Evolutionary conservation across 1,140 invertebrate species (phyloP), one percentile per base, ranked within the genome.

Genomic region (Asbolus verrucosus): DNA sequence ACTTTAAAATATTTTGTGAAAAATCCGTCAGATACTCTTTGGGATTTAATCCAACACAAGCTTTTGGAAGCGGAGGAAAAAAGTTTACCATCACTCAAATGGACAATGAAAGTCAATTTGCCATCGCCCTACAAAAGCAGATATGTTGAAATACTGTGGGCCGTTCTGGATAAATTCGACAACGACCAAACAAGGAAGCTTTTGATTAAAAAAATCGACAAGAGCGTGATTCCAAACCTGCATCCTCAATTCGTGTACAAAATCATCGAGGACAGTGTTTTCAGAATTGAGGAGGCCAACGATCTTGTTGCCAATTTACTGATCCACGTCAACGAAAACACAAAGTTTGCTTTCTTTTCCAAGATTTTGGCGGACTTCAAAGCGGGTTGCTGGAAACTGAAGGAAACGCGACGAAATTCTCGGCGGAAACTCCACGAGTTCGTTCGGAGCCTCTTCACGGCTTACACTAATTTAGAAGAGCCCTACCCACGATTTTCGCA

Each of bases 1-100:
- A 9, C 24, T 1, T 9, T 63, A 13, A 63, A 63, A 63, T 63
- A 39, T 63, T 63, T 63, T 11, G 13, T 18, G n/a, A 63, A 63
- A 21, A 63, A 39, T 63, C 61, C 61, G 9, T 27, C 11, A 2
- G 14, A 33, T 4, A 2, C 14, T 14, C 38, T 62, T 11, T 62
- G 27, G 60, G n/a, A 18, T n/a, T 36, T 62, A n/a, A 2, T 62
- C 2, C 14, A 36, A 62, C 11, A 16, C 14, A 38, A 15, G 16
- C 38, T 8, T 16, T 14, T 16, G 50, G 1, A 6, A n/a, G 11
- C 24, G 6, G 27, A 59, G 27, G n/a, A 18, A 41, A 39, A 14
- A 1, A 16, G 19, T 39, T 14, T 41, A 11, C 1, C 11, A 2
- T 11, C 21, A 6, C 41, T 63, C 5, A 30, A 63, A 6, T 21